Percentiles rank a stretch among this genome's conserved stretches.
Evolutionary conservation across 2,797 vertebrate species (phyloP).

Genomic region (Muscicapa comitata): DNA sequence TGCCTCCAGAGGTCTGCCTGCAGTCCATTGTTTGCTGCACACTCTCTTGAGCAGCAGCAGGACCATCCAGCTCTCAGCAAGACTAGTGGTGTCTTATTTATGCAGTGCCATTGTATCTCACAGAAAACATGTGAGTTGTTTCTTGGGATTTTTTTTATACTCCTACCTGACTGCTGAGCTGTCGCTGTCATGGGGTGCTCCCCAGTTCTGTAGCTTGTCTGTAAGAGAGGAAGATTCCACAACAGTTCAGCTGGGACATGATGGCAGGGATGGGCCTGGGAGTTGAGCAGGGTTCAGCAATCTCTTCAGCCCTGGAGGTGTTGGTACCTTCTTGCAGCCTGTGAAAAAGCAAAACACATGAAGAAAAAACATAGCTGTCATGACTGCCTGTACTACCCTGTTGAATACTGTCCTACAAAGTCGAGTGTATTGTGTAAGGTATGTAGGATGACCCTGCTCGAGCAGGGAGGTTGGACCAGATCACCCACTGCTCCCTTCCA

Average conservation of each 20-base stretch:
- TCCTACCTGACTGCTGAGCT: rapidly evolving
- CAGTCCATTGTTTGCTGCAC: rapidly evolving
- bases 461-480: not conserved
- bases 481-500: not conserved
- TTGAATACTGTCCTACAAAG: not conserved
- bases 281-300: not conserved
- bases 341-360: not conserved
- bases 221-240: not conserved
- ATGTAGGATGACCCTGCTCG: not conserved
- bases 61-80: not conserved
- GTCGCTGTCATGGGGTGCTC: rapidly evolving
- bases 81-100: not conserved
- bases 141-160: not conserved
- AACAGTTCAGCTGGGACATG: not conserved
- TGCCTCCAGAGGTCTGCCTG: not conserved
- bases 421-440: not conserved
- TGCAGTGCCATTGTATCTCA: not conserved
- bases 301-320: not conserved
- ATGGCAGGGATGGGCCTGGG: not conserved
- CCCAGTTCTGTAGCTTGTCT: not conserved
- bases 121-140: not conserved
- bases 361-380: not conserved
- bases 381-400: not conserved
- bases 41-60: not conserved
- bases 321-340: not conserved